phyloP scores from a whole-genome alignment of 2,888 invertebrate genomes.

The Brachyptera putata region DNA sequence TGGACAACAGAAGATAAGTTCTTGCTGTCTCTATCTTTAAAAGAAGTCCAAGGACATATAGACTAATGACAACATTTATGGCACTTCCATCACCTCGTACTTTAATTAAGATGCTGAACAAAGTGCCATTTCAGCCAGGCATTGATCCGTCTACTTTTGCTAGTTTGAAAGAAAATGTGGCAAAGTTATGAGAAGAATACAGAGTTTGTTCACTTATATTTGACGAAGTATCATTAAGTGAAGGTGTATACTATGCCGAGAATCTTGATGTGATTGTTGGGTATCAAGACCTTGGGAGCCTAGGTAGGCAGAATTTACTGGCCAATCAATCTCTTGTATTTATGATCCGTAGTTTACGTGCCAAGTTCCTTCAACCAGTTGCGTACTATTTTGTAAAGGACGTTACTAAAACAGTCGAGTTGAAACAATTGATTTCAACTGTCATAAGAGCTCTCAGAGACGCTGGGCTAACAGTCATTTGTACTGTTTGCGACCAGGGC shows the following conservation, averaged over 20 bases:
- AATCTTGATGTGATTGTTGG: slow-evolving; percentile 19
- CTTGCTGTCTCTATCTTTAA: slow-evolving; percentile 18
- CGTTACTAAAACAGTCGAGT: slow-evolving; percentile 6
- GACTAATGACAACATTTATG: slow-evolving; percentile 2
- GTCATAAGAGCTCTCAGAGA: slow-evolving; percentile 9
- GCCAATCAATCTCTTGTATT: slow-evolving; percentile 25
- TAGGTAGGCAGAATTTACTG: slow-evolving; percentile 18
- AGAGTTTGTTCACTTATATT: slow-evolving; percentile 8
- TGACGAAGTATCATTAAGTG: slow-evolving; percentile 14
- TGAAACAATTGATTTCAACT: not conserved
- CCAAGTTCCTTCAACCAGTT: slow-evolving; percentile 23
- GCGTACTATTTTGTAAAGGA: slow-evolving; percentile 26
- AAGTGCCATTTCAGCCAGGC: slow-evolving; percentile 10
- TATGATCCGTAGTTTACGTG: slow-evolving; percentile 21
- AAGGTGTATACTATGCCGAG: slow-evolving; percentile 4
- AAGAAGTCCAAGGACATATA: slow-evolving; percentile 15
- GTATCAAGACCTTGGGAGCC: slow-evolving; percentile 22
- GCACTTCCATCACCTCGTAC: slow-evolving; percentile 17
- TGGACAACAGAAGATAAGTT: slow-evolving; percentile 14
- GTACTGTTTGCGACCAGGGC: slow-evolving; percentile 27
- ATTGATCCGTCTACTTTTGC: not conserved
- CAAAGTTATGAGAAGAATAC: slow-evolving; percentile 2
- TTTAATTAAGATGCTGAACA: slow-evolving; percentile 7
- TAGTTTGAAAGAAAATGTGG: not conserved
- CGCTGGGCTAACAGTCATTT: slow-evolving; percentile 18